Conservation (phyloP, 1,140 invertebrate species). For the Triops longicaudatus region DNA sequence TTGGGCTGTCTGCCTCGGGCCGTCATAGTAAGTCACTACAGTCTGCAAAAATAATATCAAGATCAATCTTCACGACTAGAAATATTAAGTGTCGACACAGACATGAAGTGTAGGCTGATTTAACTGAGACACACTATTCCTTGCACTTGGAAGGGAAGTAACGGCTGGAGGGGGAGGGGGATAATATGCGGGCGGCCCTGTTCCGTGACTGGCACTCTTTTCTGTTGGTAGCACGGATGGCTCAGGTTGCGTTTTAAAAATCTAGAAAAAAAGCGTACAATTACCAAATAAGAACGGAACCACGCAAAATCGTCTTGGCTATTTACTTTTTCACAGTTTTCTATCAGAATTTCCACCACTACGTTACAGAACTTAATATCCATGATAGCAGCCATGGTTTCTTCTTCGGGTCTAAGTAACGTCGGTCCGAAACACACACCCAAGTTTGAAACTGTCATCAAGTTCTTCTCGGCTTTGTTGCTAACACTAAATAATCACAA, state of each 20-base stretch:
- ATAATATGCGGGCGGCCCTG: constrained; percentile 24
- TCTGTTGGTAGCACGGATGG: constrained; percentile 34
- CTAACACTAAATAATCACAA: constrained; percentile 58
- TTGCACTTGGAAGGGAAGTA: constrained; percentile 4
- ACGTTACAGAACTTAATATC: constrained; percentile 98
- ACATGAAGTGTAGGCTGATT: constrained; percentile 31
- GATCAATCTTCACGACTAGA: not conserved
- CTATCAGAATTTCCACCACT: constrained; percentile 91
- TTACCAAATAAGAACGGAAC: not conserved
- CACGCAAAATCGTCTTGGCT: not conserved
- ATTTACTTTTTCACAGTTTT: constrained; percentile 73
- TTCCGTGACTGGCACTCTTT: constrained; percentile 23
- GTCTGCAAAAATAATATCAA: not conserved
- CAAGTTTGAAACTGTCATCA: constrained; percentile 94
- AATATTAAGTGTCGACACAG: not conserved
- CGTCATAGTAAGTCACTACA: constrained; percentile 23
- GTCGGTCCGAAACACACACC: constrained; percentile 99
- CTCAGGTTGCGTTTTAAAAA: constrained; percentile 43
- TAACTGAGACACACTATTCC: constrained; percentile 31
- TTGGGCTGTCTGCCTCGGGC: not conserved
- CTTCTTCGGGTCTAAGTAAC: constrained; percentile 82
- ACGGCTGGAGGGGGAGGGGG: constrained; percentile 28
- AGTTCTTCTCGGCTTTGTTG: constrained; percentile 74
- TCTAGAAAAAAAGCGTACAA: constrained; percentile 35
- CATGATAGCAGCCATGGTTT: constrained; percentile 94